Percentiles rank a stretch among this genome's conserved stretches.
These are phyloP conservation scores for Aplidium turbinatum DNA, from an alignment of 23 tunicate species.

Conservation along the genomic window DNA sequence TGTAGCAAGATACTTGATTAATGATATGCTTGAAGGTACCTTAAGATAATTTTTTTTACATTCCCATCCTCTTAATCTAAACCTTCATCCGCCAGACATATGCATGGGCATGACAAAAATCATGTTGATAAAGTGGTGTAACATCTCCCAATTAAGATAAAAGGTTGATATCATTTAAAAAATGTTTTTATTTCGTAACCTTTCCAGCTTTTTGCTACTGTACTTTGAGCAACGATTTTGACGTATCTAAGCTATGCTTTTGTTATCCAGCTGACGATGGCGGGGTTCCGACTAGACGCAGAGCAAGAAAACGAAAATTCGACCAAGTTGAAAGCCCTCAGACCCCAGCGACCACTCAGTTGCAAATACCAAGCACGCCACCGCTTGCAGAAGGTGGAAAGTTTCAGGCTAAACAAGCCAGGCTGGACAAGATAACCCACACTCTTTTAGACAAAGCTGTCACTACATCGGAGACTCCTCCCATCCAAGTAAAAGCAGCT, in stretches of 20 bases:
- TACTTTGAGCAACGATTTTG: too few species aligned
- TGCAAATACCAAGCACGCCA: not conserved
- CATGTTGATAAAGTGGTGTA: too few species aligned
- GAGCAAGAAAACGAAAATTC: conserved; percentile 14
- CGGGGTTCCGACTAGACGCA: not conserved
- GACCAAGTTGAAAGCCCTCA: not conserved
- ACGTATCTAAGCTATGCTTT: not conserved
- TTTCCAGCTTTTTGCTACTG: not conserved
- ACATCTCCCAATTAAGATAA: too few species aligned
- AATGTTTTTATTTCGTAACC: not conserved
- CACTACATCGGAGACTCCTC: conserved; percentile 17
- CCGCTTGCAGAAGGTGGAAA: conserved; percentile 8
- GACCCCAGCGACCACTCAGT: not conserved
- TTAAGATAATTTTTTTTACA: too few species aligned
- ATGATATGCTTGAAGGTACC: too few species aligned
- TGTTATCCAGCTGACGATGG: not conserved
- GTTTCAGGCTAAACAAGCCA: conserved; percentile 72
- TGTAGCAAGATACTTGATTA: too few species aligned
- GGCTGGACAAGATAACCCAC: conserved; percentile 66
- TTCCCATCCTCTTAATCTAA: too few species aligned
- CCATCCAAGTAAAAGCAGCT: too few species aligned
- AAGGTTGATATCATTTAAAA: not conserved
- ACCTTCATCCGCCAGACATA: too few species aligned
- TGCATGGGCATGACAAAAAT: too few species aligned
- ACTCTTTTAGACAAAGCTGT: conserved; percentile 53